Base-by-base conservation (phyloP, 2,888 invertebrate species). In the Portevinia maculata region DNA sequence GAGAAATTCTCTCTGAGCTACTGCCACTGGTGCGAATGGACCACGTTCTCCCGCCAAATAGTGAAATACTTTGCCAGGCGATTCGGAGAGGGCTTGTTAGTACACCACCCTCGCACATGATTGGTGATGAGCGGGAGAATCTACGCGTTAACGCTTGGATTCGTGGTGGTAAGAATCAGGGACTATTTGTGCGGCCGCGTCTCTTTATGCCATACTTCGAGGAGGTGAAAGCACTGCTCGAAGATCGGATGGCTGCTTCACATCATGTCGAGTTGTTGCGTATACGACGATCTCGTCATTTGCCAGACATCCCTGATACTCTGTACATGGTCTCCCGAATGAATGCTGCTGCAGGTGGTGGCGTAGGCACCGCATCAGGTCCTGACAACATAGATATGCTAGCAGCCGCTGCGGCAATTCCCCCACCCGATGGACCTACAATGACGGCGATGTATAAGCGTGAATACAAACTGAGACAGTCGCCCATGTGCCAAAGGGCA, bases 171-270 rank as follows among this genome's bases (percentile, higher is more conserved):
- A 94, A 93, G 86, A 92, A 92, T 86, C 94, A 94, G 87, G 95
- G 95, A 69, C 91, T 95, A 9, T 94, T 94, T 88, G 94, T 97
- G 5, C 94, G 97, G 85, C 97, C 98, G 59, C 92, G 99, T 48
- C 93, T 98, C 84, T 99, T 98, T 91, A 95, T 96, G 93, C 98
- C 98, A 39, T 98, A 98, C 90, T 96, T 96, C 86, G 98, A 98
- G 89, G 98, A 98, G 92, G 94, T 97, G 9, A 98, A 98, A 93
- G 93, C 94, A 67, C 91, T 97, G 86, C 92, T 97, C 60, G 97
- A 97, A 89, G 96, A 96, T 89, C 96, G 96, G 87, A 92, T 95
- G 88, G 94, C 95, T 62, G 87, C 89, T 8, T 89, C 90, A 0
- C 95, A 96, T 86, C 95, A 96, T 88, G 94, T 94, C 48, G 95